Conservation (phyloP, 2,888 invertebrate genomes). For the Smittia sp. region DNA sequence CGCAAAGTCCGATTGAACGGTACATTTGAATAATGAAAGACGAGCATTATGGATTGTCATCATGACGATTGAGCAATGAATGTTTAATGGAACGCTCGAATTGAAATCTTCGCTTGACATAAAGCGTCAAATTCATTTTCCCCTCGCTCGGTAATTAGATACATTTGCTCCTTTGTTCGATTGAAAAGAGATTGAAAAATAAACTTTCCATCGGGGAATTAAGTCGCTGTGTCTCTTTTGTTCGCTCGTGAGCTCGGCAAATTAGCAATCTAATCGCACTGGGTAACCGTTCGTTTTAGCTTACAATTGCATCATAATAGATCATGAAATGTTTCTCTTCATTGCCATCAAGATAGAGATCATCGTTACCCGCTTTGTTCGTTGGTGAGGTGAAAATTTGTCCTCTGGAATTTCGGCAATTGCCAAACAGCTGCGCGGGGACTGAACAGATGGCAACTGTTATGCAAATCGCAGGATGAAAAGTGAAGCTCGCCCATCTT, state of each 20-base stretch:
- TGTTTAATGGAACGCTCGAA: conserved; percentile 2
- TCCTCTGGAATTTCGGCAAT: background rate
- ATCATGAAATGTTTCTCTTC: background rate
- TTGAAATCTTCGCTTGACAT: background rate
- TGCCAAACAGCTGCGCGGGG: background rate
- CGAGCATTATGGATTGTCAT: conserved; percentile 7
- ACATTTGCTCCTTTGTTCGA: background rate
- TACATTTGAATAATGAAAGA: conserved; percentile 20
- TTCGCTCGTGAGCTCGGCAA: background rate
- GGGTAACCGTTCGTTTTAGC: background rate
- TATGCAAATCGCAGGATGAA: background rate
- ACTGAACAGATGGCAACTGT: background rate
- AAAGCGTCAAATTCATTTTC: conserved; percentile 5
- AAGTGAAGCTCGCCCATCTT: background rate
- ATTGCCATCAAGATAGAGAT: conserved; percentile 1
- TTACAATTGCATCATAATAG: conserved; percentile 19
- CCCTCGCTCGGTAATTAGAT: background rate
- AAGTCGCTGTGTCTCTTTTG: background rate
- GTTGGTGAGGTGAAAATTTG: background rate
- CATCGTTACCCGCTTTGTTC: conserved; percentile 7
- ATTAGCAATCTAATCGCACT: background rate
- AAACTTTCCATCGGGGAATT: background rate
- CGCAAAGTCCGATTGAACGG: conserved; percentile 16
- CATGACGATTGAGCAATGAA: background rate
- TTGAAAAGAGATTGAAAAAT: background rate